Percentiles rank a stretch among this genome's conserved stretches.
Conservation (phyloP, 2,113 vertebrate species). For the Struthidea cinerea region DNA sequence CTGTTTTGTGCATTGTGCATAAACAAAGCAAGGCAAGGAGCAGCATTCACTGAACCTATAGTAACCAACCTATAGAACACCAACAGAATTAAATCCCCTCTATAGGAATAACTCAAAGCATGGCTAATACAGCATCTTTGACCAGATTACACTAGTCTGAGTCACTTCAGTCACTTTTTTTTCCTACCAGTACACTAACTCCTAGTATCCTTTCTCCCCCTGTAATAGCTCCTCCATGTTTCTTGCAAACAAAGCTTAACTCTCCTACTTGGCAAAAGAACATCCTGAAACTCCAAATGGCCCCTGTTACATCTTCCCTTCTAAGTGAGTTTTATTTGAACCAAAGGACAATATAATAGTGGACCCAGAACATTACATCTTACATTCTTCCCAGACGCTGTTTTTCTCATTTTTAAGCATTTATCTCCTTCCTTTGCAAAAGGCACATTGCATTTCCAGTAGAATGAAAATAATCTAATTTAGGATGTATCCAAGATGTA, state of each 20-base stretch:
- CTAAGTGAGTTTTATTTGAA: not conserved
- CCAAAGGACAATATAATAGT: not conserved
- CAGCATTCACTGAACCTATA: not conserved
- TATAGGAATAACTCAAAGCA: not conserved
- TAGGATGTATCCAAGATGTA: not conserved
- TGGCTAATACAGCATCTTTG: not conserved
- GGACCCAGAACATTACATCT: not conserved
- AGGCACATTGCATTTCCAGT: not conserved
- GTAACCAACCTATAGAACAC: not conserved
- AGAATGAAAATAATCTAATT: not conserved
- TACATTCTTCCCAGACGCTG: not conserved
- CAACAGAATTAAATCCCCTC: not conserved
- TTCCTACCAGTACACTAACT: not conserved
- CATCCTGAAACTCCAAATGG: not conserved
- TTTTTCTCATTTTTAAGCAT: not conserved
- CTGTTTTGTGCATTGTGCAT: not conserved
- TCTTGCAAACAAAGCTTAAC: not conserved
- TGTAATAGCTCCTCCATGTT: not conserved
- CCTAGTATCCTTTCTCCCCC: not conserved
- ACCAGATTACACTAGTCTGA: not conserved
- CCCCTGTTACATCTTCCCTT: not conserved
- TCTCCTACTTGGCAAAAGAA: not conserved
- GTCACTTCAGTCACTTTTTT: not conserved
- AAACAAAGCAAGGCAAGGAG: not conserved
- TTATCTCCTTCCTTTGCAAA: not conserved